Evolutionary conservation across 2,797 vertebrate genomes (phyloP), one percentile per base, ranked within the genome.

Genomic region (Propithecus deckenii): DNA sequence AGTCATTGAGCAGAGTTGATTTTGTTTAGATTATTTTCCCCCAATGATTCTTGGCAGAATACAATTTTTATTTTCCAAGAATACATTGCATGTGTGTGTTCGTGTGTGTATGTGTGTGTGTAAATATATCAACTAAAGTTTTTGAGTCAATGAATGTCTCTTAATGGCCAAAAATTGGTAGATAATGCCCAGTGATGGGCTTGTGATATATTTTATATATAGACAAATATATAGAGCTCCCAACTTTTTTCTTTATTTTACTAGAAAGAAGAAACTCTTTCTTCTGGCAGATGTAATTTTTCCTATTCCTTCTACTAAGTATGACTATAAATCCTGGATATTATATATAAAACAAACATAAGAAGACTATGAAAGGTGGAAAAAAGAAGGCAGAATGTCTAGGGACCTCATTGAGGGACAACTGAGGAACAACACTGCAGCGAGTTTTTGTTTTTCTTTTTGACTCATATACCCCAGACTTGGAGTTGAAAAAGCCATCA

Each of bases 51-150:
- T 85, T 91, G 83, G 52, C 67, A 94, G 43, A 80, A 74, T 96
- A 71, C 80, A 61, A 72, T 86, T 86, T 90, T 91, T 83, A 84
- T 80, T 95, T 89, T 94, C 86, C n/a, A 96, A 86, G 84, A 96
- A 61, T 81, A 61, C 1, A 48, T 1, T 41, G 1, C 43, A 10
- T 86, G 6, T 72, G n/a, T 91, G 10, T 71, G 1, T 71, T 14
- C 65, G 10, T 86, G 22, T 57, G 17, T 80, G 5, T 63, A 18
- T 86, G 9, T 71, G 1, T 71, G 23, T 72, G 11, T 86, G 18
- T 52, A 91, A 95, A 93, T 78, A 48, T 43, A 87, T 81, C 17
- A 95, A 32, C 61, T 86, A 86, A 78, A 88, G 38, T 93, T 79
- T 88, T 57, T 67, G 30, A 80, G 43, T 38, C 46, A 87, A 43